Evolutionary conservation across 2,113 vertebrate species (phyloP), one percentile per base, ranked within the genome.

Genomic region (Limanda limanda): DNA sequence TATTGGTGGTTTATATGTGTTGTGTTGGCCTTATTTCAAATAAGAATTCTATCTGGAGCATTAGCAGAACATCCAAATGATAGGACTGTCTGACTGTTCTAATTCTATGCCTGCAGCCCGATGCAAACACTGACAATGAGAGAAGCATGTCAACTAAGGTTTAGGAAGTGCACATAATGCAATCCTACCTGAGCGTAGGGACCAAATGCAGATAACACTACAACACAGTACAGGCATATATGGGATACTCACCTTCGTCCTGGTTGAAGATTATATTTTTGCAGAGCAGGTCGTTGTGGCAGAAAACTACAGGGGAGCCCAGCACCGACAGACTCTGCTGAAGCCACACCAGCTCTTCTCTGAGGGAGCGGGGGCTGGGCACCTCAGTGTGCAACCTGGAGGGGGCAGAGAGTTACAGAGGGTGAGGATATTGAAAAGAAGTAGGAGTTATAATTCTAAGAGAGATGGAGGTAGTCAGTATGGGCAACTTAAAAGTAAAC

Each of bases 241-340:
- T 47, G 31, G 71, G 60, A 74, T 71, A 95, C 97, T 93, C 95
- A 99, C 98, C 97, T 95, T 93, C 92, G 90, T 94, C 95, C 92
- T 96, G 93, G 90, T 97, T 97, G 94, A 95, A 99, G 94, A 99
- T 99, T 89, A 99, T 99, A 91, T 99, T 99, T 94, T 99, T 99
- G 95, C 97, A 99, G 85, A 99, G 95, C 52, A 99, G 95, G 89
- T 99, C 98, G 25, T 99, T 99, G 94, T 99, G 98, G 91, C 98
- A 99, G 68, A 99, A 96, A 27, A 99, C 98, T 69, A 99, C 97
- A 1, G 98, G 98, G 0, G 98, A 99, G 68, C 95, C 96, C 88
- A 99, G 91, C 84, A 93, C 93, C 14, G 97, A 98, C 75, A 99
- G 93, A 81, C 90, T 94, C 85, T 97, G 95, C 91, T 97, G 96